These are phyloP conservation scores for Diarsia brunnea DNA, from an alignment of 2,888 invertebrate genomes.

Conservation along the genomic window DNA sequence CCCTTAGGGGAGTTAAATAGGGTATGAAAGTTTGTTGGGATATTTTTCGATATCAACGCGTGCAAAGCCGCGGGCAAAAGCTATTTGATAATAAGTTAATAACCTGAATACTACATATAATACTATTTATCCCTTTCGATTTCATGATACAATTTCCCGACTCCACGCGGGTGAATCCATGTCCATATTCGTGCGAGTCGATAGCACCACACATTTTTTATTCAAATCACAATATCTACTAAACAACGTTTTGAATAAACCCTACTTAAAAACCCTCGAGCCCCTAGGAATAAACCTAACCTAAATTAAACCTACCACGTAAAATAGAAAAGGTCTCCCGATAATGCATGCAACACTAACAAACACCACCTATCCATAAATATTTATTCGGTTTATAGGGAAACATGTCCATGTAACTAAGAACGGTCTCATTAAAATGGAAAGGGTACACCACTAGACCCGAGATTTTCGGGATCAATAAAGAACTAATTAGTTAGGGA, in stretches of 20 bases:
- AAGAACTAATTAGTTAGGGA: constrained; percentile 53
- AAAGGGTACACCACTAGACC: constrained; percentile 54
- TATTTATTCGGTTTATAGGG: constrained; percentile 60
- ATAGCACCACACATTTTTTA: neutral
- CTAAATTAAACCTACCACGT: constrained; percentile 6
- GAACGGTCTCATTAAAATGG: constrained; percentile 64
- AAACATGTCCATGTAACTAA: constrained; percentile 59
- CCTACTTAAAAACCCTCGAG: neutral
- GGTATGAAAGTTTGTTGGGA: too few species aligned
- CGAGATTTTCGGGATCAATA: constrained; percentile 59
- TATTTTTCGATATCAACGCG: too few species aligned
- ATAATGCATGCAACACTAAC: constrained; percentile 52
- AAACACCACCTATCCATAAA: constrained; percentile 50
- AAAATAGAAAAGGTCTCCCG: constrained; percentile 20
- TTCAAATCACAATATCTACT: neutral
- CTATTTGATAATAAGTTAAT: too few species aligned
- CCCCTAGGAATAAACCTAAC: neutral
- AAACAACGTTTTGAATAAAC: neutral
- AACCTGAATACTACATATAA: neutral
- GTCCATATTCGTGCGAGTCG: neutral
- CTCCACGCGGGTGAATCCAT: neutral
- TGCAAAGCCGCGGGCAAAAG: too few species aligned
- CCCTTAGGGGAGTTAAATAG: too few species aligned
- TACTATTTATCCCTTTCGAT: neutral
- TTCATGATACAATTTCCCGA: neutral